A percentile compares a stretch with the other conserved stretches of the same genome.
Evolutionary conservation across 2,113 vertebrate genomes (phyloP).

Genomic region (Motacilla alba): DNA sequence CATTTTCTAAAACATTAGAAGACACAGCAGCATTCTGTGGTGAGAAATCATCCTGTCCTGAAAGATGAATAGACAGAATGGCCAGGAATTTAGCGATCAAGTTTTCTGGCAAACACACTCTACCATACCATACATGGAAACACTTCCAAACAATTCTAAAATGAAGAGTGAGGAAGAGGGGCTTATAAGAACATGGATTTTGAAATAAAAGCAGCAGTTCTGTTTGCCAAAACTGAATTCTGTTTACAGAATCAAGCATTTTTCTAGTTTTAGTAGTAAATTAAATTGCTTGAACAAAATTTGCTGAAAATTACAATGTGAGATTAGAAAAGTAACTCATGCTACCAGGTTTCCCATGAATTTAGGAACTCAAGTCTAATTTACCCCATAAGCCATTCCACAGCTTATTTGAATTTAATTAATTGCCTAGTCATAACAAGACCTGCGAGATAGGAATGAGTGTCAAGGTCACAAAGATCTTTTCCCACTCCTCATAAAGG

Average conservation of each 20-base stretch:
- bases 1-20: neutral
- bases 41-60: neutral
- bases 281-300: neutral
- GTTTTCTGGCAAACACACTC: neutral
- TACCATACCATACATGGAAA: neutral
- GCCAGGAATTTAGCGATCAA: neutral
- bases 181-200: neutral
- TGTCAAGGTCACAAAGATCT: neutral
- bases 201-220: neutral
- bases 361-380: neutral
- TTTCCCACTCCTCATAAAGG: neutral
- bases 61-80: neutral
- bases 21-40: neutral
- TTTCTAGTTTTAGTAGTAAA: neutral
- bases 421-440: neutral
- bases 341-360: neutral
- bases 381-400: neutral
- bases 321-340: neutral
- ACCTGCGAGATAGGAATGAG: neutral
- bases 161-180: neutral
- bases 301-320: neutral
- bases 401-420: neutral
- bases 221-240: neutral
- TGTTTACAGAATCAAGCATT: neutral
- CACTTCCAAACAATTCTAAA: neutral